phyloP scores from a whole-genome alignment of 2,888 invertebrate genomes.

The Drosophila mimica region DNA sequence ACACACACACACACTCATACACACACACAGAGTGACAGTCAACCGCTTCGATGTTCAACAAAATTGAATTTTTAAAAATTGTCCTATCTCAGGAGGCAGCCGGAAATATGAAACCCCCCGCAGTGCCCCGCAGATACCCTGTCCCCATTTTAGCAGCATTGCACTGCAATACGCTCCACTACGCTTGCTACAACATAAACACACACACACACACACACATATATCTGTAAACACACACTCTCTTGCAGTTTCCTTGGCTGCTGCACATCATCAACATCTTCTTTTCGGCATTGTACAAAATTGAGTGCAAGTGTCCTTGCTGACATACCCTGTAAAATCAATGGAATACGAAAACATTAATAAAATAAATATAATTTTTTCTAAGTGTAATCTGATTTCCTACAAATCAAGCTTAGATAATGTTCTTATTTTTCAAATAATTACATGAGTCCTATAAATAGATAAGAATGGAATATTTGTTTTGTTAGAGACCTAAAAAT shows the following conservation, averaged over 20 bases:
- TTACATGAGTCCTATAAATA: not conserved
- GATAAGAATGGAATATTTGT: not conserved
- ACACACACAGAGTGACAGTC: constrained; percentile 24
- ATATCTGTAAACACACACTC: not conserved
- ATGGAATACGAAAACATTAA: not conserved
- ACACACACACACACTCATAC: constrained; percentile 20
- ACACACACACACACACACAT: constrained; percentile 10
- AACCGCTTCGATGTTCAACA: constrained; percentile 68
- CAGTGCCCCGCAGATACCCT: constrained; percentile 1
- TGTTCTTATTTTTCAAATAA: too few relatives aligned
- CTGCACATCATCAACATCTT: constrained; percentile 73
- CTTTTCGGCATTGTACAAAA: constrained; percentile 47
- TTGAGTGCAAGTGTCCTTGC: constrained; percentile 41
- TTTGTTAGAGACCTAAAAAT: not conserved
- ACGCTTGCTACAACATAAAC: constrained; percentile 40
- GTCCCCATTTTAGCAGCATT: constrained; percentile 13
- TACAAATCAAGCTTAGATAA: not conserved
- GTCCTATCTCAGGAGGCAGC: constrained; percentile 66
- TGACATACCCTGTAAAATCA: constrained; percentile 30
- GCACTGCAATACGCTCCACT: constrained; percentile 46
- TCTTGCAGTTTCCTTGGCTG: constrained; percentile 43
- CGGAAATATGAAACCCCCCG: constrained; percentile 71
- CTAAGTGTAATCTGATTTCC: not conserved
- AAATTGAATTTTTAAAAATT: constrained; percentile 82
- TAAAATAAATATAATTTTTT: not conserved